phyloP scores from a whole-genome alignment of 2,888 invertebrate species.

The Pantelozetes paolii region DNA sequence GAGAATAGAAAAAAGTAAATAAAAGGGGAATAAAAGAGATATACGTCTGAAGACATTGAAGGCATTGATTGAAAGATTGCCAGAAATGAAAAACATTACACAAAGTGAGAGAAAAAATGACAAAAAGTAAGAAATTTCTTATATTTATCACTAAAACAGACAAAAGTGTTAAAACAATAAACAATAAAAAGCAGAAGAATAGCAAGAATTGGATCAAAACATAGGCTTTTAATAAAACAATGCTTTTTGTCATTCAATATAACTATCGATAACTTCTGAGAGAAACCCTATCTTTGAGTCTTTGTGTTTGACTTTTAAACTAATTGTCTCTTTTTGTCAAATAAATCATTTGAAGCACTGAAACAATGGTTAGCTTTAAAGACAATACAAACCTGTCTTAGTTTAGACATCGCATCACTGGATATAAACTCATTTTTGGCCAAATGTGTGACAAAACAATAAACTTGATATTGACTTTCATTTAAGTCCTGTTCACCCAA shows the following conservation, averaged over 20 bases:
- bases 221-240: too few relatives aligned
- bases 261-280: too few relatives aligned
- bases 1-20: not conserved
- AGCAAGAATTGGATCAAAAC: too few relatives aligned
- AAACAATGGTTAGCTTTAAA: too few relatives aligned
- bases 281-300: too few relatives aligned
- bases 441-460: conserved; percentile 86
- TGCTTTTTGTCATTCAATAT: too few relatives aligned
- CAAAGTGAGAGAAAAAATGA: not conserved
- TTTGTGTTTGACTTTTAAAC: too few relatives aligned
- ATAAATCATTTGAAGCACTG: not conserved
- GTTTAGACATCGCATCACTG: conserved; percentile 91
- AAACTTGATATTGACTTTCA: conserved; percentile 77
- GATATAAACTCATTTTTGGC: conserved; percentile 83
- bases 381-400: conserved; percentile 78
- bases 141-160: too few relatives aligned
- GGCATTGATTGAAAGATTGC: conserved; percentile 13
- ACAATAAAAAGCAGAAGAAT: too few relatives aligned
- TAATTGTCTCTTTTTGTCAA: too few relatives aligned
- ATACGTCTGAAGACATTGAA: conserved; percentile 3
- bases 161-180: too few relatives aligned
- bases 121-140: not conserved
- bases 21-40: not conserved
- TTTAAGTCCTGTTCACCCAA: conserved; percentile 89
- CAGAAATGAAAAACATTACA: not conserved